A percentile compares a stretch with the other conserved stretches of the same genome.
These are phyloP conservation scores for Podarcis cretensis DNA, from an alignment of 2,113 vertebrate species.

Conservation along the genomic window DNA sequence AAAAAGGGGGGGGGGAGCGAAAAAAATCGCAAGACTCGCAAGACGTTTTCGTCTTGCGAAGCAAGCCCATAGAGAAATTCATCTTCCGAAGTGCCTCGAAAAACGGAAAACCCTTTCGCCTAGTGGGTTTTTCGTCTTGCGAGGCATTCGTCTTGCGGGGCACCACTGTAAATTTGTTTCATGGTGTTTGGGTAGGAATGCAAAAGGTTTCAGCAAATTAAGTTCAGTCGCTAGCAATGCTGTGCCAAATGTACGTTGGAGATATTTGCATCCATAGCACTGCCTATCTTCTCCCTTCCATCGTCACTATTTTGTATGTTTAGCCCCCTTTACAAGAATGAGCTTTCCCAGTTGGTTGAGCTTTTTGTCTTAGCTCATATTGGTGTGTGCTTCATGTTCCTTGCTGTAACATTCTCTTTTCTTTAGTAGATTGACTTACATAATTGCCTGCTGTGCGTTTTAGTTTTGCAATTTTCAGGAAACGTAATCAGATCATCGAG, in stretches of 20 bases:
- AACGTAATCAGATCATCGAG: not conserved
- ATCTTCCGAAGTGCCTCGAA: too few species aligned
- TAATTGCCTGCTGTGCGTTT: not conserved
- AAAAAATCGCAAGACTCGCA: too few species aligned
- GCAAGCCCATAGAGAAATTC: too few species aligned
- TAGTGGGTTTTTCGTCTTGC: too few species aligned
- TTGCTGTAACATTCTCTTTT: not conserved
- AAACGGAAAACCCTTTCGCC: too few species aligned
- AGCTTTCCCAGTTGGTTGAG: not conserved
- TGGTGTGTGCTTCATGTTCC: not conserved
- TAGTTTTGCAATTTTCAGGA: not conserved
- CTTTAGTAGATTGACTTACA: not conserved
- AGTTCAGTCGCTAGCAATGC: not conserved
- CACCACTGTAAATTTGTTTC: too few species aligned
- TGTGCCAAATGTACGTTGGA: not conserved
- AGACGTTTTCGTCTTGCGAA: too few species aligned
- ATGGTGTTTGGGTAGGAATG: too few species aligned
- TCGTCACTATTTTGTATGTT: not conserved
- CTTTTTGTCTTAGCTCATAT: not conserved
- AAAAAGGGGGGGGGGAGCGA: too few species aligned
- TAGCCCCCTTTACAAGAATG: not conserved
- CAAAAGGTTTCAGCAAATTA: too few species aligned
- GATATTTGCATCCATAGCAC: not conserved
- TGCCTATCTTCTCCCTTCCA: not conserved
- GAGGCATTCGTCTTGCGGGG: too few species aligned